Evolutionary conservation across 1,140 invertebrate species (phyloP).

Genomic region (Brachionus rubens): DNA sequence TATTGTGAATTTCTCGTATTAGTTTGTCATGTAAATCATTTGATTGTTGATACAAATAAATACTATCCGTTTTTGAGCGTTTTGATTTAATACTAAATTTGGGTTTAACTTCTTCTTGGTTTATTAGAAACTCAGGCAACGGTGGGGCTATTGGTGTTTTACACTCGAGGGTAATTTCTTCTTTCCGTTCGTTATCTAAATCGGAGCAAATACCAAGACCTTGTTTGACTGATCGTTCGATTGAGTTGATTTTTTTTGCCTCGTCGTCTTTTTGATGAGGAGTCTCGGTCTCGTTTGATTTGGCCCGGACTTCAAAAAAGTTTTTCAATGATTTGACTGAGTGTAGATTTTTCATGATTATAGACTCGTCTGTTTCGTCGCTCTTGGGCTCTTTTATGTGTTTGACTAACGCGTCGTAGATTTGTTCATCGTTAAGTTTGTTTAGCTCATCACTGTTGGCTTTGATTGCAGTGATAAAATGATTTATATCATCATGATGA

Average conservation of each 20-base stretch:
- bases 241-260: not conserved
- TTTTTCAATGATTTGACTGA: constrained; percentile 45
- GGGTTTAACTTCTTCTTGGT: constrained; percentile 3
- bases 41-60: constrained; percentile 6
- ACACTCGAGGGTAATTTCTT: not conserved
- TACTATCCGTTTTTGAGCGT: constrained; percentile 22
- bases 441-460: constrained; percentile 22
- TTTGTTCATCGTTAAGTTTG: constrained; percentile 27
- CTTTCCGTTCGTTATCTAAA: not conserved
- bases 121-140: constrained; percentile 29
- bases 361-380: not conserved
- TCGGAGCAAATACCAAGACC: constrained; percentile 6
- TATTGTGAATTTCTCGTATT: constrained; percentile 41
- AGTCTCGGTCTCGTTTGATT: not conserved
- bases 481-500: not conserved
- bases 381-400: not conserved
- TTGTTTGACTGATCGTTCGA: constrained; percentile 24
- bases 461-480: not conserved
- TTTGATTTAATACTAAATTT: constrained; percentile 44
- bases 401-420: constrained; percentile 5
- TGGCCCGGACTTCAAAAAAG: constrained; percentile 36
- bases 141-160: constrained; percentile 31
- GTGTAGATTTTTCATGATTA: constrained; percentile 40
- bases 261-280: not conserved
- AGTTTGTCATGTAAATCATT: constrained; percentile 42